Evolutionary conservation across 2,888 invertebrate genomes (phyloP), one percentile per base, ranked within the genome.

Genomic region (Scaptomyza tumidula): DNA sequence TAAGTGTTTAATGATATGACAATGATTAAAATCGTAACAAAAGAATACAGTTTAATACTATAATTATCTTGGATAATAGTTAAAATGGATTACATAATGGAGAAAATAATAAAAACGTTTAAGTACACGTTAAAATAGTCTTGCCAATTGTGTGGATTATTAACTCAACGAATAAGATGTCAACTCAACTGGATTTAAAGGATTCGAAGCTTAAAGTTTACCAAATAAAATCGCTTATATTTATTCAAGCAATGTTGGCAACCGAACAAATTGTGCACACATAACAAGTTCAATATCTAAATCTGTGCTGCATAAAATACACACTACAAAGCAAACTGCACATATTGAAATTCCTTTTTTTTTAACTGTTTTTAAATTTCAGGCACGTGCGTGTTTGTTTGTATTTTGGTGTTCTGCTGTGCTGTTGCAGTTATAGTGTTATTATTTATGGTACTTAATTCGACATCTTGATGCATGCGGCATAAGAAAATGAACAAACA

Each of bases 211-310:
- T 24, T 45, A 27, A 45, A 45, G 24, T n/a, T 13, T 13, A 1
- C 4, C 2, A 11, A 43, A 19, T 19, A 41, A 43, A 44, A 41
- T 16, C 10, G 13, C 11, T 13, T 24, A 6, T 1, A 43, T 19
- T 11, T 16, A 16, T 41, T 16, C 41, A 19, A 7, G 37, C 37
- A 14, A 39, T 7, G 14, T 39, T 39, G 39, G 14, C 37, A 16
- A 7, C 5, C 16, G 4, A 41, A 41, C 41, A 41, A 41, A 41
- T 19, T 43, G 43, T 5, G 11, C 44, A 39, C 14, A 44, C 24
- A 44, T 13, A 44, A 24, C 2, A 44, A 13, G 44, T 44, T 19
- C 13, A 44, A 44, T 44, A 19, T 44, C 44, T 44, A 44, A 44
- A 24, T 44, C 19, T 24, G 13, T 24, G 16, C 19, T 44, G 16